phyloP scores from a whole-genome alignment of 2,888 invertebrate species.

The Scrobipalpa atriplicella region DNA sequence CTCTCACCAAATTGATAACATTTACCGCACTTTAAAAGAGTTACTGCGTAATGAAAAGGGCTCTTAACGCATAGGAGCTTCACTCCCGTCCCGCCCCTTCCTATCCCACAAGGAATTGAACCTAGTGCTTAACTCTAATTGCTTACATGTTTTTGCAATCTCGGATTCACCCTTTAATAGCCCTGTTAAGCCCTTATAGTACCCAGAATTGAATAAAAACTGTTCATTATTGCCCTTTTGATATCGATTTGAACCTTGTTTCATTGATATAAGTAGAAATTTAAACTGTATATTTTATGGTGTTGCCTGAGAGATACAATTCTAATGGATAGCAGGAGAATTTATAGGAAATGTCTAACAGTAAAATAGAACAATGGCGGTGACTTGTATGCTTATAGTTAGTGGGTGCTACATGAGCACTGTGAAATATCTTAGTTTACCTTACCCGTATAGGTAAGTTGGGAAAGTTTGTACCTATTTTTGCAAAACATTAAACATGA shows the following conservation, averaged over 20 bases:
- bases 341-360: neutral
- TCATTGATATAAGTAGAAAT: slow-evolving; percentile 4
- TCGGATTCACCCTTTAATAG: slow-evolving; percentile 59
- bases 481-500: no score
- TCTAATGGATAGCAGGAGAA: neutral
- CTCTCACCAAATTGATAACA: no score
- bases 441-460: neutral
- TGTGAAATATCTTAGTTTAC: neutral
- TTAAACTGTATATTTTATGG: neutral
- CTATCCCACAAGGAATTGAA: slow-evolving; percentile 61
- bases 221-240: slow-evolving; percentile 34
- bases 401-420: slow-evolving; percentile 5
- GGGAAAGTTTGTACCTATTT: no score
- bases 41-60: neutral
- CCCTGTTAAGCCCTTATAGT: slow-evolving; percentile 41
- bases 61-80: slow-evolving; percentile 59
- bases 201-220: slow-evolving; percentile 37
- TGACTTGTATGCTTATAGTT: neutral
- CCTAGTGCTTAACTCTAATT: slow-evolving; percentile 65
- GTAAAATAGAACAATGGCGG: neutral
- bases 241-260: slow-evolving; percentile 10
- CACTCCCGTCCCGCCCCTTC: slow-evolving; percentile 62
- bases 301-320: neutral
- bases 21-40: neutral
- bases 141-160: slow-evolving; percentile 64